Evolutionary conservation across 2,888 invertebrate species (phyloP).

Genomic region (Calameuta pallipes): DNA sequence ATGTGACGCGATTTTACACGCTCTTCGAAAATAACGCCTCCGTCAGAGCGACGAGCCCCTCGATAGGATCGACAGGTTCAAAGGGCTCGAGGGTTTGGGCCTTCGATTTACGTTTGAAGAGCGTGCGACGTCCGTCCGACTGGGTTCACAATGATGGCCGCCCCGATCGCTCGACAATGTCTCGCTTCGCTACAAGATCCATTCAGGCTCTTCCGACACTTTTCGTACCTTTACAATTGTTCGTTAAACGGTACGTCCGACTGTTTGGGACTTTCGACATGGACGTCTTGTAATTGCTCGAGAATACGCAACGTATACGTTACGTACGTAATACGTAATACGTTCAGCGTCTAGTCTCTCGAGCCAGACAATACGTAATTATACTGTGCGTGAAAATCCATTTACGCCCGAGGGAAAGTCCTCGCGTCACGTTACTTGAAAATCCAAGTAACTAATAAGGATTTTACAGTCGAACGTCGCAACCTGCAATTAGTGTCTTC

Average conservation of each 20-base stretch:
- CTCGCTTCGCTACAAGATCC: background rate
- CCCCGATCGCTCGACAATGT: background rate
- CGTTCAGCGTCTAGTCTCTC: background rate
- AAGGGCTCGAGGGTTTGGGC: conserved; percentile 2
- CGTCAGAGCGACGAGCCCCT: background rate
- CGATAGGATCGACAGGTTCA: conserved; percentile 2
- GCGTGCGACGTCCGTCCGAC: conserved; percentile 31
- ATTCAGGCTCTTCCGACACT: background rate
- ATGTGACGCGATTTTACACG: conserved; percentile 48
- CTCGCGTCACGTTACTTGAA: no score
- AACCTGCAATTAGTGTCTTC: background rate
- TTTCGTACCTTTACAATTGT: background rate
- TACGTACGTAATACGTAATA: no score
- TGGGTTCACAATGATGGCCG: background rate
- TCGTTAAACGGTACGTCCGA: background rate
- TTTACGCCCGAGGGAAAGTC: no score
- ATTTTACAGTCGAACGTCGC: background rate
- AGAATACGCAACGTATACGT: background rate
- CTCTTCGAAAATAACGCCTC: conserved; percentile 22
- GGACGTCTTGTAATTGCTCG: background rate
- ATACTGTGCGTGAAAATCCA: background rate
- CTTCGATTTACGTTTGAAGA: conserved; percentile 26
- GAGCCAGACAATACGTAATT: background rate
- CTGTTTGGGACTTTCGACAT: background rate
- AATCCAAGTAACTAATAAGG: background rate